phyloP scores from a whole-genome alignment of 2,113 vertebrate species.

The Verasper variegatus region DNA sequence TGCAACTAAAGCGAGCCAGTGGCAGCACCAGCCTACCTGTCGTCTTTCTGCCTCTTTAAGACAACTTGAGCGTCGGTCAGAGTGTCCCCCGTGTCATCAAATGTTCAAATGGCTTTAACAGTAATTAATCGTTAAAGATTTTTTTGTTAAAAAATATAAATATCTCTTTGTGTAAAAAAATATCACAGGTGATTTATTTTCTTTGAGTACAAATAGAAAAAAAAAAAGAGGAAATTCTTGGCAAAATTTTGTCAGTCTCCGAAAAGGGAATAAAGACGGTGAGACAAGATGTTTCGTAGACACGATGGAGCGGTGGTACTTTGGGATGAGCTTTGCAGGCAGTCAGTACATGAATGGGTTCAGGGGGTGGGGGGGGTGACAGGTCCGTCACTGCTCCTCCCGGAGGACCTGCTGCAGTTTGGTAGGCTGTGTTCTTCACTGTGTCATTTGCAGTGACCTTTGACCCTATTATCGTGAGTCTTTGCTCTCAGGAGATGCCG shows the following conservation, averaged over 20 bases:
- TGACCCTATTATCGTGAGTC: slow-evolving; percentile 51
- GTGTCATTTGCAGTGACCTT: slow-evolving; percentile 50
- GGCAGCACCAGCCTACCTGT: slow-evolving; percentile 25
- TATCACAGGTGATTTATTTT: slow-evolving; percentile 75
- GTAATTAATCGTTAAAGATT: slow-evolving; percentile 56
- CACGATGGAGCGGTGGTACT: slow-evolving; percentile 41
- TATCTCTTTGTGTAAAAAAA: slow-evolving; percentile 86
- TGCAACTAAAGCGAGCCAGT: slow-evolving; percentile 67
- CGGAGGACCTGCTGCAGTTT: slow-evolving; percentile 44
- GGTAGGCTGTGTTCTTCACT: slow-evolving; percentile 49
- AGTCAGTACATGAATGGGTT: slow-evolving; percentile 16
- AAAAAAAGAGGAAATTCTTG: slow-evolving; percentile 60
- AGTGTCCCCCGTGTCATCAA: slow-evolving; percentile 28
- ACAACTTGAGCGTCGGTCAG: slow-evolving; percentile 21
- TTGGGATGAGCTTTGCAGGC: slow-evolving; percentile 58
- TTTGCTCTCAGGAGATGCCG: slow-evolving; percentile 23
- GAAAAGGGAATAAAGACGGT: slow-evolving; percentile 44
- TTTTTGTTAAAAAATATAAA: slow-evolving; percentile 82
- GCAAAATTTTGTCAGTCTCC: slow-evolving; percentile 57
- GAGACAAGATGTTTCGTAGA: slow-evolving; percentile 27
- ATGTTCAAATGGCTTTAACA: slow-evolving; percentile 65
- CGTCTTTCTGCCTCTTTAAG: slow-evolving; percentile 45
- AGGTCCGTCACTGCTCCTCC: neutral
- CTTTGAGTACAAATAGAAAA: slow-evolving; percentile 80
- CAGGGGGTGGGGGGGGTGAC: slow-evolving; percentile 5